Conservation (phyloP, 2,797 vertebrate species). For the Fundulus diaphanus region DNA sequence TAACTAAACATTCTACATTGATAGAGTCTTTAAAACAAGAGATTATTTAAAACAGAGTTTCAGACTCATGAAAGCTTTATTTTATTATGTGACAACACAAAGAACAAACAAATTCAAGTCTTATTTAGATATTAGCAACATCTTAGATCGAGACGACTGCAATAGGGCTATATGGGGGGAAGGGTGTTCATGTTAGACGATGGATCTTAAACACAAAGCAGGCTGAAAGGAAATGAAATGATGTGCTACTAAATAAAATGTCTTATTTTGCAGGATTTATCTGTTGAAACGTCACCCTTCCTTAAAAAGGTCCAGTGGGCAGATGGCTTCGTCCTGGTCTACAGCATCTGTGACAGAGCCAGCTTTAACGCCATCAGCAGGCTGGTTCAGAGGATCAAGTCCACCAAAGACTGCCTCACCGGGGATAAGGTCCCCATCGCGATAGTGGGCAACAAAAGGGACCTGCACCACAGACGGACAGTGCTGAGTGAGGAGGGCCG, state of each 20-base stretch:
- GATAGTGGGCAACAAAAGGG: constrained; percentile 84
- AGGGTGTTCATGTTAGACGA: background rate
- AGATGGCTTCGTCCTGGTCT: constrained; percentile 82
- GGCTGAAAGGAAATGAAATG: background rate
- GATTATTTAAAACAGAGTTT: background rate
- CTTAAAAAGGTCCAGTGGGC: constrained; percentile 83
- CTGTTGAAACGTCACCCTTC: constrained; percentile 47
- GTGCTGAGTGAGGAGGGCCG: constrained; percentile 83
- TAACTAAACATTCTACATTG: background rate
- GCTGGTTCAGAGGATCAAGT: constrained; percentile 72
- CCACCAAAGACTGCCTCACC: constrained; percentile 58
- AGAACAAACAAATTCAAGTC: background rate
- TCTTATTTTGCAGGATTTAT: constrained; percentile 44
- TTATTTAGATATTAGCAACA: background rate
- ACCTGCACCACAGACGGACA: constrained; percentile 81
- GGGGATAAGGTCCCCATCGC: constrained; percentile 69
- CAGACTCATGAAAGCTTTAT: background rate
- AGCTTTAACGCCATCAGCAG: constrained; percentile 80
- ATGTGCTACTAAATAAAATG: background rate
- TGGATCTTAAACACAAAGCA: background rate
- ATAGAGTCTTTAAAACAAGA: too few relatives aligned
- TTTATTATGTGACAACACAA: background rate
- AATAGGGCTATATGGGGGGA: background rate
- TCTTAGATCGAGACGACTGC: background rate
- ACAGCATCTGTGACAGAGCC: constrained; percentile 86